phyloP scores from a whole-genome alignment of 2,113 vertebrate genomes.

The Indicator maculatus region DNA sequence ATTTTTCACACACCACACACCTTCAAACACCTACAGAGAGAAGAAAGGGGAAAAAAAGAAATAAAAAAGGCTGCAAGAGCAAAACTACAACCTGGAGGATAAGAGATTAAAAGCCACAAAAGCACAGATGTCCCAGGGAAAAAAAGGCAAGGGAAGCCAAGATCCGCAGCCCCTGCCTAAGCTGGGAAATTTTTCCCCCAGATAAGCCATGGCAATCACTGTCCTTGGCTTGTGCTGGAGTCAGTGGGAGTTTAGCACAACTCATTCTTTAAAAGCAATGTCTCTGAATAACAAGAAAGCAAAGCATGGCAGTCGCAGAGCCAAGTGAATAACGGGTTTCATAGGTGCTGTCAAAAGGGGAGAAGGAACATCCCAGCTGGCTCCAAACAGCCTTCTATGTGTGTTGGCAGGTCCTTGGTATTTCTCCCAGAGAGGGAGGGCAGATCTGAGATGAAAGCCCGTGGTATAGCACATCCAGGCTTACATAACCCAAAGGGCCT shows the following conservation, averaged over 20 bases:
- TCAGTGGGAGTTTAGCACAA: conserved; percentile 2
- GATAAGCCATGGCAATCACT: background rate
- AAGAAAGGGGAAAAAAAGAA: background rate
- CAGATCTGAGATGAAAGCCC: background rate
- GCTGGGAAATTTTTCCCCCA: background rate
- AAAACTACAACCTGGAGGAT: background rate
- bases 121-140: background rate
- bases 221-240: conserved; percentile 9
- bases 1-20: background rate
- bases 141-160: background rate
- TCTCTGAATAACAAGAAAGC: conserved; percentile 29
- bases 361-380: conserved; percentile 36
- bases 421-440: background rate
- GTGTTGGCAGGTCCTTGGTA: conserved; percentile 45
- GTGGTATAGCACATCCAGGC: conserved; percentile 18
- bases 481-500: conserved; percentile 62
- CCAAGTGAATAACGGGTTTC: conserved; percentile 1
- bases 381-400: conserved; percentile 15
- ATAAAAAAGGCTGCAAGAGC: background rate
- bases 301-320: background rate
- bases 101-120: background rate
- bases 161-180: background rate
- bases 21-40: background rate
- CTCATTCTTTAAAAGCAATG: background rate
- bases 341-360: conserved; percentile 44